Evolutionary conservation across 2,113 vertebrate genomes (phyloP).

Genomic region (Xiphophorus maculatus): DNA sequence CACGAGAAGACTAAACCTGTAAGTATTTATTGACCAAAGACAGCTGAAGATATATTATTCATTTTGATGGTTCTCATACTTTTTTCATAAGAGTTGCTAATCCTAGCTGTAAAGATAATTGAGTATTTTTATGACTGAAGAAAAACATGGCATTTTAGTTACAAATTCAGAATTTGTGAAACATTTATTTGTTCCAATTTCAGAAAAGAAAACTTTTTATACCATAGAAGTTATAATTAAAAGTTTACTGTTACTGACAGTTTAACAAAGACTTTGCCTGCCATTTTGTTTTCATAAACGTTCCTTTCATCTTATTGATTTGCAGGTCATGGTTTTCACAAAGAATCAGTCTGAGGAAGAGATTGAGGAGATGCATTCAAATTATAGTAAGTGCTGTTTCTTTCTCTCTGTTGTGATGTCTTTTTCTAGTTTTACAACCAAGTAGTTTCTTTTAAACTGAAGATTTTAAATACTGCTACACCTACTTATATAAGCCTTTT

Average conservation of each 20-base stretch:
- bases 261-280: neutral
- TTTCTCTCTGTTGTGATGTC: neutral
- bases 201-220: neutral
- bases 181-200: neutral
- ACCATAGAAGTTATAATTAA: neutral
- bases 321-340: constrained; percentile 88
- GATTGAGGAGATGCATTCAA: constrained; percentile 89
- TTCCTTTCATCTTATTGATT: constrained; percentile 41
- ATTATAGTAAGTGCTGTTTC: constrained; percentile 88
- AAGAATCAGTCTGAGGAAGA: constrained; percentile 89
- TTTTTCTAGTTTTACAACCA: neutral
- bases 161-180: neutral
- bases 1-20: constrained; percentile 76
- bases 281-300: neutral
- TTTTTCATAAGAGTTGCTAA: neutral
- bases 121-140: neutral
- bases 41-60: neutral
- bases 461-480: neutral
- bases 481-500: neutral
- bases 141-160: neutral
- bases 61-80: neutral
- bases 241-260: neutral
- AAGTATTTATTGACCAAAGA: constrained; percentile 42
- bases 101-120: neutral
- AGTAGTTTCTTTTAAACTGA: neutral